Conservation (phyloP, 2,113 vertebrate species). For the Pyrgilauda ruficollis region DNA sequence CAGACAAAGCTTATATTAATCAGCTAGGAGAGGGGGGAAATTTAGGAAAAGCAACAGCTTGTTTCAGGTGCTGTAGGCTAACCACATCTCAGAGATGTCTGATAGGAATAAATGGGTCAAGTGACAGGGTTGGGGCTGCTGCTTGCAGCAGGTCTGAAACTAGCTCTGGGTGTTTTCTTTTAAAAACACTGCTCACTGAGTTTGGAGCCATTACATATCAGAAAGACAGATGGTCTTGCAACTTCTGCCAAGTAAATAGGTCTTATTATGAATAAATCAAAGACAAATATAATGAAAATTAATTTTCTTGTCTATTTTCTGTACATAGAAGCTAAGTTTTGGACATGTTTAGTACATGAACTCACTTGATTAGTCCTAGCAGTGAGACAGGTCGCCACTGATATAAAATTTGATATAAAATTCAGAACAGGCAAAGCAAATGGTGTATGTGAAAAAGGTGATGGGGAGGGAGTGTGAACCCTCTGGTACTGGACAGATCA, state of each 20-base stretch:
- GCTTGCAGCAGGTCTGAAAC: constrained; percentile 10
- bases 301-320: constrained; percentile 7
- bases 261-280: constrained; percentile 54
- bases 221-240: constrained; percentile 54
- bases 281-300: constrained; percentile 25
- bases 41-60: neutral
- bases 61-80: constrained; percentile 35
- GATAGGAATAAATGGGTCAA: constrained; percentile 45
- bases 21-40: neutral
- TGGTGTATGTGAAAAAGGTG: neutral
- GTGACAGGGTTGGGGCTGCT: neutral
- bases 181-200: constrained; percentile 6
- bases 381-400: neutral
- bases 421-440: neutral
- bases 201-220: constrained; percentile 15
- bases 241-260: constrained; percentile 54
- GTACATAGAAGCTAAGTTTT: neutral
- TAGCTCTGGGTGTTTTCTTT: neutral
- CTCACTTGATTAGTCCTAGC: neutral
- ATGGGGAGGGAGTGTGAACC: neutral
- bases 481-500: neutral
- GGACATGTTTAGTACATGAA: neutral
- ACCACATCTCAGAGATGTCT: neutral
- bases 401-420: neutral
- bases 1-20: neutral